Evolutionary conservation across 2,113 vertebrate genomes (phyloP), one percentile per base, ranked within the genome.

Genomic region (Lophotis ruficrista): DNA sequence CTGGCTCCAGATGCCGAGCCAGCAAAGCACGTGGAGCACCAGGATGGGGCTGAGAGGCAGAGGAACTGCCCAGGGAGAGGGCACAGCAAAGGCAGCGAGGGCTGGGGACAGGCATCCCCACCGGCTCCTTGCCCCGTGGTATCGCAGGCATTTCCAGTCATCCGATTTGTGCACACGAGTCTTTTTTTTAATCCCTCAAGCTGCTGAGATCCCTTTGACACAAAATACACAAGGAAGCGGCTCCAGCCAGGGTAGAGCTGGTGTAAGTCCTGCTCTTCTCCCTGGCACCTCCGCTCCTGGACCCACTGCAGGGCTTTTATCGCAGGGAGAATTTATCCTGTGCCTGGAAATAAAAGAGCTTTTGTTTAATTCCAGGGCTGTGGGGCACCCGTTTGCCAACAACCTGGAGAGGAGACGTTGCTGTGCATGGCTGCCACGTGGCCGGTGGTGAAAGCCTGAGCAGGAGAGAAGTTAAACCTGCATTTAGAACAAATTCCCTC

Each of bases 301-400:
- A 58, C 79, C 47, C 57, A 17, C 53, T 64, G 38, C 48, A 77
- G 21, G 24, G 47, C 60, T 89, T 89, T 84, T 84, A 31, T 50
- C 14, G 62, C 20, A 20, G 31, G 43, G 75, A 89, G 22, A 84
- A 54, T 58, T 94, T 84, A 51, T 50, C 20, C 31, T 66, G 20
- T 70, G 38, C 53, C 9, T 65, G 37, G 41, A 94, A 89, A 87
- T 83, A 53, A 89, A 94, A 91, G 51, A 23, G 37, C n/a, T 84
- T 94, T 94, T 95, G 47, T 90, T 95, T 51, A 64, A 23, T 90
- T 72, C 12, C 71, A 69, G 66, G 30, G 58, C 57, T 72, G 38
- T 54, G 56, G 33, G 23, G 57, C 76, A 88, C 65, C 24, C 9
- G 12, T 89, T 94, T 91, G 89, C 62, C 80, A 93, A 6, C 64